These are phyloP conservation scores for Molossus alvarezi DNA, from an alignment of 2,797 vertebrate species.

Conservation along the genomic window DNA sequence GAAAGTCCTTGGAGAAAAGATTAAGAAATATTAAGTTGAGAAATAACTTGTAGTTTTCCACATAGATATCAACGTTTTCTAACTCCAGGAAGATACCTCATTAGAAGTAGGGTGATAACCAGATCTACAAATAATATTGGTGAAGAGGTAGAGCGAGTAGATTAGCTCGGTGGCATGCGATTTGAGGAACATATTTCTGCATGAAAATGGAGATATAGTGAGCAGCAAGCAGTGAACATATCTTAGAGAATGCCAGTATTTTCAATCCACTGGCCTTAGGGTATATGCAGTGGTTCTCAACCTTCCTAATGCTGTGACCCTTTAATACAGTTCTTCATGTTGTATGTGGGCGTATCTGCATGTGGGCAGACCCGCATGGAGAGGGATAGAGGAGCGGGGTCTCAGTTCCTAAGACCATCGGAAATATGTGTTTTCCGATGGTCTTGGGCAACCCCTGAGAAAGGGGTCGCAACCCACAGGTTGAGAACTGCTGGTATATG, in stretches of 20 bases:
- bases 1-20: neutral
- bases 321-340: no score
- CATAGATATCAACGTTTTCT: neutral
- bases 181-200: neutral
- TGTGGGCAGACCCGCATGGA: no score
- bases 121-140: neutral
- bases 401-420: no score
- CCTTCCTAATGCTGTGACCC: no score
- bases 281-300: no score
- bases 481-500: no score
- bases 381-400: no score
- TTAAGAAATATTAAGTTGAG: neutral
- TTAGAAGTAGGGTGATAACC: neutral
- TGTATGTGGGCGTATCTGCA: no score
- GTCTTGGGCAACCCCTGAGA: no score
- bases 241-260: neutral
- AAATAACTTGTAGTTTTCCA: neutral
- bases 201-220: neutral
- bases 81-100: neutral
- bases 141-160: neutral
- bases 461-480: no score
- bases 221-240: neutral
- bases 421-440: no score
- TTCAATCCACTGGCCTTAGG: neutral
- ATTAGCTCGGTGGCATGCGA: neutral